These are phyloP conservation scores for Macaca mulatta DNA, from an alignment of 2,113 vertebrate genomes.

Conservation along the genomic window DNA sequence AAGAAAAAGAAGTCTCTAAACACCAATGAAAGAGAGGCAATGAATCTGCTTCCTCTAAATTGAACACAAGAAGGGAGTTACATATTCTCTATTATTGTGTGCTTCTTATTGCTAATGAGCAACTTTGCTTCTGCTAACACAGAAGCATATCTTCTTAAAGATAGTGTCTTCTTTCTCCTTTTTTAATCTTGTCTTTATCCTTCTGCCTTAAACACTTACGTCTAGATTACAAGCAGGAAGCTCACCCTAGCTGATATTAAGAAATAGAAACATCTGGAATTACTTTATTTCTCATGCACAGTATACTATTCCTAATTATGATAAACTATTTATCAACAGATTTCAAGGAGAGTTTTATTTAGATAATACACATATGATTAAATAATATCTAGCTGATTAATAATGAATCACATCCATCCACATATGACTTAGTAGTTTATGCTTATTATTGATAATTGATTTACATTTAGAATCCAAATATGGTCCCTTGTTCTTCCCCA, in stretches of 20 bases:
- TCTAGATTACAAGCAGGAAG: not conserved
- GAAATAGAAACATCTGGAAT: not conserved
- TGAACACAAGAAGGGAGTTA: not conserved
- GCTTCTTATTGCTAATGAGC: not conserved
- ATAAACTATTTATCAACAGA: not conserved
- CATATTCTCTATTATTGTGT: not conserved
- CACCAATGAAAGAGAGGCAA: not conserved
- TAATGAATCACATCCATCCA: not conserved
- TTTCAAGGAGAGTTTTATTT: not conserved
- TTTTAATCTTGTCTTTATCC: not conserved
- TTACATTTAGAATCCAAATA: not conserved
- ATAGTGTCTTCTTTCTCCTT: not conserved
- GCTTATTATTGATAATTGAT: not conserved
- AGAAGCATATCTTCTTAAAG: not conserved
- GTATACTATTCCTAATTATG: not conserved
- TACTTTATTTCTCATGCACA: not conserved
- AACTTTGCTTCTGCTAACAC: not conserved
- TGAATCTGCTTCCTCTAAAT: not conserved
- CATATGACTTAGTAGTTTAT: not conserved
- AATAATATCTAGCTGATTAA: not conserved
- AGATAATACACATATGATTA: not conserved
- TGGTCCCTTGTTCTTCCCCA: not conserved
- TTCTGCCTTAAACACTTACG: not conserved
- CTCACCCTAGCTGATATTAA: not conserved
- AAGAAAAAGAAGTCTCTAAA: not conserved